Conservation (phyloP, 2,113 vertebrate genomes). For the Odocoileus hemionus region DNA sequence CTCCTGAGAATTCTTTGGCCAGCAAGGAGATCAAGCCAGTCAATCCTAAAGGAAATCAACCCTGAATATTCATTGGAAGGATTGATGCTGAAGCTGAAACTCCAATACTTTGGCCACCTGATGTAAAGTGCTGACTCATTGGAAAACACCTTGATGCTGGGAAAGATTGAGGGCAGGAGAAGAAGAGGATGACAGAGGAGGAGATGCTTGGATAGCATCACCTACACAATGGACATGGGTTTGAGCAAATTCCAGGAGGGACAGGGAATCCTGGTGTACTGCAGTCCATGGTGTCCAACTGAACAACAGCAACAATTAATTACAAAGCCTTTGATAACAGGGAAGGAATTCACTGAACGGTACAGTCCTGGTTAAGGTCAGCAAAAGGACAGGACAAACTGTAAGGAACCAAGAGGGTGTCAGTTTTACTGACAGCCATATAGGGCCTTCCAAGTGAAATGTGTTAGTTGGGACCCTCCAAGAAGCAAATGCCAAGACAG, state of each 20-base stretch:
- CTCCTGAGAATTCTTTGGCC: neutral
- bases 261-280: neutral
- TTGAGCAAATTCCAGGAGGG: neutral
- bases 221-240: neutral
- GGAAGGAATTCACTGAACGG: neutral
- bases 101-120: neutral
- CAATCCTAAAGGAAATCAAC: neutral
- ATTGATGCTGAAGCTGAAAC: neutral
- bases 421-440: neutral
- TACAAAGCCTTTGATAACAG: neutral
- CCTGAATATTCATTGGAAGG: neutral
- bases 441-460: neutral
- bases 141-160: neutral
- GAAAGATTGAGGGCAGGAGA: neutral
- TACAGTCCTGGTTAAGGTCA: neutral
- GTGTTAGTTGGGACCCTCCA: neutral
- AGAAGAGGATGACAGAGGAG: neutral
- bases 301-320: neutral
- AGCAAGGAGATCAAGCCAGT: neutral
- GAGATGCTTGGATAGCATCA: neutral
- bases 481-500: neutral
- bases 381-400: neutral
- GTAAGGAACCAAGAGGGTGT: neutral
- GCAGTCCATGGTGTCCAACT: neutral
- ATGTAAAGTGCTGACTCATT: accelerated